phyloP scores from a whole-genome alignment of 2,797 vertebrate genomes.

The Lemur catta region DNA sequence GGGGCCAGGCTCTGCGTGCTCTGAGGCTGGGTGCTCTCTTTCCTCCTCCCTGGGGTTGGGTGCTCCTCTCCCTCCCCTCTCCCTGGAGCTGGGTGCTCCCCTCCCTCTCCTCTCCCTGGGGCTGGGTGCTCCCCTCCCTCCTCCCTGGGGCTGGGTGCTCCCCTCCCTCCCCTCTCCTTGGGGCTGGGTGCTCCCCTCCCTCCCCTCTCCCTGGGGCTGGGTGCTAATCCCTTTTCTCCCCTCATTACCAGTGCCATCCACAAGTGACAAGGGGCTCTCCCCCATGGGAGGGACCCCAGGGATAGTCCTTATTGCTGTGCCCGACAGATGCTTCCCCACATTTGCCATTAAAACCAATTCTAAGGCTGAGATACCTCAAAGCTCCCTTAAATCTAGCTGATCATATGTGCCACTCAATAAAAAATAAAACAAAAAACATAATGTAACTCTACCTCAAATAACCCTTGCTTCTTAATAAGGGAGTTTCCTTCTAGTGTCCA shows the following conservation, averaged over 20 bases:
- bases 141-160: too few relatives aligned
- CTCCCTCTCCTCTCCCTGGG: too few relatives aligned
- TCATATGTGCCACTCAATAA: rapidly evolving
- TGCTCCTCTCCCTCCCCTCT: too few relatives aligned
- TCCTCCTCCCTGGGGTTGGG: background rate
- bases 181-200: too few relatives aligned
- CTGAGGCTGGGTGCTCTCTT: background rate
- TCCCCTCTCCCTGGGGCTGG: too few relatives aligned
- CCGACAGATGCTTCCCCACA: rapidly evolving
- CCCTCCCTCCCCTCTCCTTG: too few relatives aligned
- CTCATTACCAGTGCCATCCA: background rate
- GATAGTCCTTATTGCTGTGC: rapidly evolving
- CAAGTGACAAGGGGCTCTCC: background rate
- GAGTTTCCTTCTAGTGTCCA: slow-evolving; percentile 95
- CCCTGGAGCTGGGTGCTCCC: too few relatives aligned
- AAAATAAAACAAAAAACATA: rapidly evolving
- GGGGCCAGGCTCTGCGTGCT: too few relatives aligned
- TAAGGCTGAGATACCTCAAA: background rate
- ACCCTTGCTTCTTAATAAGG: slow-evolving; percentile 96
- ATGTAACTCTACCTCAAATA: slow-evolving; percentile 92
- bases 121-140: too few relatives aligned
- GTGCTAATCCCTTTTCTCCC: background rate
- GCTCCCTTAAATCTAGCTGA: background rate
- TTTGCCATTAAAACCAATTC: background rate
- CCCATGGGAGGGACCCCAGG: background rate